Evolutionary conservation across 2,797 vertebrate genomes (phyloP), one percentile per base, ranked within the genome.

Genomic region (Poeciliopsis turneri): DNA sequence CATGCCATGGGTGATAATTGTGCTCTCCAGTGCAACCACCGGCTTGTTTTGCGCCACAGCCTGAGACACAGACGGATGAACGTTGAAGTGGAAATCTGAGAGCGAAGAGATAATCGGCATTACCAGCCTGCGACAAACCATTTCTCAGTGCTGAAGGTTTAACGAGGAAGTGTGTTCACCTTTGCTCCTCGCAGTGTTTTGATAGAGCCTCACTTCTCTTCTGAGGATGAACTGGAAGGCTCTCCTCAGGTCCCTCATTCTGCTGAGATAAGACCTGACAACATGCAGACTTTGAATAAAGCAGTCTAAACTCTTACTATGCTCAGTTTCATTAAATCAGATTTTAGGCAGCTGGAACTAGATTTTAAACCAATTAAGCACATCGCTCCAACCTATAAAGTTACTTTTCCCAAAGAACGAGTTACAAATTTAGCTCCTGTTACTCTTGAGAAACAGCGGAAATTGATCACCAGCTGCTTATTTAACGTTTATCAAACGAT

Each of bases 1-100:
- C 97, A 98, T 97, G 89, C 97, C 97, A 10, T 98, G 97, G 20
- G 97, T 98, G 86, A 98, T 95, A 73, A 98, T 97, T 2, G 97
- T 97, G 87, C 97, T 98, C 91, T 98, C 97, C 36, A 98, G 93
- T 13, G 97, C 97, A 77, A 98, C 96, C 2, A 98, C 94, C 0
- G 97, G 96, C 82, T 89, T 95, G 78, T 95, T 95, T 47, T 95
- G 92, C 61, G 90, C 91, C 84, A 98, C 45, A 0, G 97, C 97
- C 86, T 96, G 91, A 33, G 94, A 93, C 46, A 98, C 92, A 0
- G 90, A 90, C 15, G 97, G 95, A 66, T 97, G 96, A 84, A 98
- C 90, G 84, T 86, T 96, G 90, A 97, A 90, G 82, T 95, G 82
- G 57, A 81, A 74, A 89, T 94, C 97, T 98, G 86, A 76, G 69